Evolutionary conservation across 2,888 invertebrate genomes (phyloP).

Genomic region (Papilio protenor): DNA sequence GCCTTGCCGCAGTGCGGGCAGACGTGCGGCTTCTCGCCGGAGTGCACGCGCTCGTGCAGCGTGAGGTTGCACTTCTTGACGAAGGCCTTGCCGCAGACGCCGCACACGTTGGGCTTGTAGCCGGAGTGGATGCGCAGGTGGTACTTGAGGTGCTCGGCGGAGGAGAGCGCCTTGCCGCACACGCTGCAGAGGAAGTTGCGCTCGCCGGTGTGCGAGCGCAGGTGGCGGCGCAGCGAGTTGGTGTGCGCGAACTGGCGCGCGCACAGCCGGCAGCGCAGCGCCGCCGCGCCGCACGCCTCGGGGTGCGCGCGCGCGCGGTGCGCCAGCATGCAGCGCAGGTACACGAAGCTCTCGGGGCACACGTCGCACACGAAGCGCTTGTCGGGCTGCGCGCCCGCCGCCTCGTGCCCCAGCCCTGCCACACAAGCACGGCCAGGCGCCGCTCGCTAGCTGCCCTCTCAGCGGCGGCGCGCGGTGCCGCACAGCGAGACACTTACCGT

Average conservation of each 20-base stretch:
- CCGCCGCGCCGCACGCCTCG: slow-evolving; percentile 67
- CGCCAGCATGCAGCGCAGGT: slow-evolving; percentile 74
- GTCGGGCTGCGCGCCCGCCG: slow-evolving; percentile 50
- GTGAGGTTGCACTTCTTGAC: slow-evolving; percentile 85
- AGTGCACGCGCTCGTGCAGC: slow-evolving; percentile 85
- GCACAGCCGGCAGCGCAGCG: slow-evolving; percentile 75
- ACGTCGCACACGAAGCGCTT: slow-evolving; percentile 78
- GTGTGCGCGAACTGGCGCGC: slow-evolving; percentile 79
- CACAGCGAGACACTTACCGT: slow-evolving; percentile 56
- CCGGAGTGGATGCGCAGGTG: slow-evolving; percentile 86
- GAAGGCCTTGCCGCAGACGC: slow-evolving; percentile 81
- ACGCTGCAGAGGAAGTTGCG: slow-evolving; percentile 85
- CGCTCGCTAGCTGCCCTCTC: too few relatives aligned
- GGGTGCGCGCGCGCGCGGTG: slow-evolving; percentile 74
- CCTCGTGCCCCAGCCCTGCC: slow-evolving; percentile 70
- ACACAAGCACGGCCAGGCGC: too few relatives aligned
- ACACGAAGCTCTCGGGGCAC: slow-evolving; percentile 76
- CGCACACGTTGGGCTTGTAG: slow-evolving; percentile 85
- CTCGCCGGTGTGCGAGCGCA: slow-evolving; percentile 77
- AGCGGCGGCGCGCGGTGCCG: neutral
- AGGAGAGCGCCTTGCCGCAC: slow-evolving; percentile 85
- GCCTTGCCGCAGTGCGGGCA: slow-evolving; percentile 86
- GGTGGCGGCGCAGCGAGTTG: slow-evolving; percentile 78
- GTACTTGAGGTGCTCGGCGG: slow-evolving; percentile 84
- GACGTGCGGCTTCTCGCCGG: slow-evolving; percentile 85